phyloP scores from a whole-genome alignment of 2,113 vertebrate genomes.

The Nettapus auritus region DNA sequence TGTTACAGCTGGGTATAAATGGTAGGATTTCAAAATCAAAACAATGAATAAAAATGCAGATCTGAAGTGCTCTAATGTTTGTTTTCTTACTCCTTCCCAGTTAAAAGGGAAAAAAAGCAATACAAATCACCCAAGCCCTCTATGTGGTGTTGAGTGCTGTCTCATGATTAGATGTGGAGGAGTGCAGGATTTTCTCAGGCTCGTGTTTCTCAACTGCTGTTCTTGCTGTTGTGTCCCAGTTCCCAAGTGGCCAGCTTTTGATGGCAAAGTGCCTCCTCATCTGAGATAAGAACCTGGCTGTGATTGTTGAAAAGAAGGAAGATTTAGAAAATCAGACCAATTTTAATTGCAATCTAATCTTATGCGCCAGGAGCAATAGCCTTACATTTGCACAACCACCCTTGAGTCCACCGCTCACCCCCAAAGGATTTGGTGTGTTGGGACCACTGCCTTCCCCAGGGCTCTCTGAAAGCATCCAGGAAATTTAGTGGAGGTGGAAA shows the following conservation, averaged over 20 bases:
- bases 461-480: neutral
- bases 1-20: neutral
- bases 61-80: neutral
- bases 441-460: neutral
- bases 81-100: neutral
- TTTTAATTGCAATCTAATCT: neutral
- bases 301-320: neutral
- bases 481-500: neutral
- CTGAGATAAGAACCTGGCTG: neutral
- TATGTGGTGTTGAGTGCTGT: neutral
- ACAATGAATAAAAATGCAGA: neutral
- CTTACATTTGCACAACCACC: rapidly evolving
- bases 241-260: neutral
- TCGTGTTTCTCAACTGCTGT: neutral
- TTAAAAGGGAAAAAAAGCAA: neutral
- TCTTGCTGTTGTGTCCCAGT: neutral
- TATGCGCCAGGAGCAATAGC: neutral
- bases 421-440: neutral
- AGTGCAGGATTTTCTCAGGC: constrained; percentile 16
- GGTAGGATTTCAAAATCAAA: neutral
- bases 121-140: neutral
- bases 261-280: neutral
- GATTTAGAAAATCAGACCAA: neutral
- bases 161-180: constrained; percentile 41
- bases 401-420: neutral